Percentiles rank a stretch among this genome's conserved stretches.
Conservation (phyloP, 1,140 invertebrate genomes). For the Atopsyche davidsoni region DNA sequence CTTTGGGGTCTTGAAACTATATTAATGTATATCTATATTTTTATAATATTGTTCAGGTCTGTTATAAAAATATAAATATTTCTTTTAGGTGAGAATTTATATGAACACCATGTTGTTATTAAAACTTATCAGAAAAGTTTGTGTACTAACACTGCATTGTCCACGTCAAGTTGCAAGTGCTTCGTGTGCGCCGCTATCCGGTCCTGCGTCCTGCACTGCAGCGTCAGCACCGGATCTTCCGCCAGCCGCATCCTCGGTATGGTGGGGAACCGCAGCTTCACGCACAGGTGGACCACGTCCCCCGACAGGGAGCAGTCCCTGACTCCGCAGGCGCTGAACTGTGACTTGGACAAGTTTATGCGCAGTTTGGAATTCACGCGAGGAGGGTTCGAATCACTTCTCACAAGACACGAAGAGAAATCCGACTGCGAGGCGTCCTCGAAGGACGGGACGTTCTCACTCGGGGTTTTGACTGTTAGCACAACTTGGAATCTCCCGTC, state of each 20-base stretch:
- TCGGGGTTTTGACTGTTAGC: slow-evolving; percentile 23
- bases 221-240: slow-evolving; percentile 54
- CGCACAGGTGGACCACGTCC: slow-evolving; percentile 39
- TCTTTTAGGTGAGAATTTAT: neutral
- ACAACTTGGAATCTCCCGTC: slow-evolving; percentile 27
- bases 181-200: slow-evolving; percentile 53
- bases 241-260: slow-evolving; percentile 55
- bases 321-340: slow-evolving; percentile 22
- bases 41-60: no score
- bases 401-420: slow-evolving; percentile 15
- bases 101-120: no score
- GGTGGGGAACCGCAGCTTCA: slow-evolving; percentile 55
- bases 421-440: slow-evolving; percentile 12
- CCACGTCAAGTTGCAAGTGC: slow-evolving; percentile 41
- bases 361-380: slow-evolving; percentile 18
- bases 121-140: neutral
- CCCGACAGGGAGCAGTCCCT: slow-evolving; percentile 22
- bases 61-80: neutral
- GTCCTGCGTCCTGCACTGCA: slow-evolving; percentile 58
- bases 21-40: slow-evolving; percentile 1
- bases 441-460: slow-evolving; percentile 26
- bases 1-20: neutral
- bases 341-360: slow-evolving; percentile 22
- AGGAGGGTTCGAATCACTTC: slow-evolving; percentile 18
- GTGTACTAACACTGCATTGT: slow-evolving; percentile 39